Evolutionary conservation across 1,140 invertebrate genomes (phyloP).

Genomic region (Xylocopa sonorina): DNA sequence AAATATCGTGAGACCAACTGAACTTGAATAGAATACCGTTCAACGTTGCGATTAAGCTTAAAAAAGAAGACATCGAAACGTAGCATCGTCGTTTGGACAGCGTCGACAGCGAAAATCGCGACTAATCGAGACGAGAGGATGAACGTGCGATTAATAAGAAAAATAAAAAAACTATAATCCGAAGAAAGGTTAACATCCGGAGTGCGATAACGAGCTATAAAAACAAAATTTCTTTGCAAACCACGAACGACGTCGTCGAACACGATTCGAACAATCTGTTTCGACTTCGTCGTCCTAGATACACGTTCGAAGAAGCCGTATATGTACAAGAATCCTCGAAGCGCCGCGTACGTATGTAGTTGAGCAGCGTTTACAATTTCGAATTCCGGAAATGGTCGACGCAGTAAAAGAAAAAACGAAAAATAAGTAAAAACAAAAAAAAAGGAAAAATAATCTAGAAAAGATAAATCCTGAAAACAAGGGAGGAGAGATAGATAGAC

Average conservation of each 20-base stretch:
- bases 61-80: too few species aligned
- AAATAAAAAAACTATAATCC: slow-evolving; percentile 1
- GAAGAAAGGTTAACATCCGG: slow-evolving; percentile 44
- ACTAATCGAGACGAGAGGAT: slow-evolving; percentile 30
- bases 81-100: background rate
- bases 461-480: slow-evolving; percentile 30
- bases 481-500: slow-evolving; percentile 38
- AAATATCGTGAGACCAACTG: too few species aligned
- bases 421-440: slow-evolving; percentile 32
- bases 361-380: slow-evolving; percentile 61
- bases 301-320: slow-evolving; percentile 54
- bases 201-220: slow-evolving; percentile 55
- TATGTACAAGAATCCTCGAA: slow-evolving; percentile 62
- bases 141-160: slow-evolving; percentile 54
- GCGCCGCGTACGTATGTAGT: slow-evolving; percentile 64
- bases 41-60: too few species aligned
- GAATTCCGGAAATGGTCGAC: slow-evolving; percentile 58
- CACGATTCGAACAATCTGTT: background rate
- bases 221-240: slow-evolving; percentile 15
- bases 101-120: background rate
- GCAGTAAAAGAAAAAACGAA: slow-evolving; percentile 44
- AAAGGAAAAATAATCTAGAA: slow-evolving; percentile 22
- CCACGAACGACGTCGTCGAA: background rate
- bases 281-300: slow-evolving; percentile 3
- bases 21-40: too few species aligned